Base-by-base conservation (phyloP, 2,113 vertebrate species). In the Onychorhynchus coronatus region DNA sequence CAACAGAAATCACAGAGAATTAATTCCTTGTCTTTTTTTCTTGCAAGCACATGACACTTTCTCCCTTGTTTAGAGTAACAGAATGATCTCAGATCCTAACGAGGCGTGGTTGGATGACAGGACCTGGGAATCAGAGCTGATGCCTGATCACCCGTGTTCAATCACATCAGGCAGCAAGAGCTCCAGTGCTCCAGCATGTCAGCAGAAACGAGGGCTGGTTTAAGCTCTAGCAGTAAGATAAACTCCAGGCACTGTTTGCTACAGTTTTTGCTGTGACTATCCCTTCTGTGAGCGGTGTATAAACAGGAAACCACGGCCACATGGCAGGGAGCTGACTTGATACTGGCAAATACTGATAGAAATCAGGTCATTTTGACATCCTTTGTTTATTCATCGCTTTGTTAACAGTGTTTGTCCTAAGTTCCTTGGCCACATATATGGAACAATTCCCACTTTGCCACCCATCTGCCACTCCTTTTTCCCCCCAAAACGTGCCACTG, bases 341-440 rank as follows among this genome's bases (percentile, higher is more conserved):
- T 33, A 8, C 56, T 42, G 39, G 59, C 8, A 9, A 55, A 37
- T 5, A 9, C 37, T 76, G 63, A 37, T 8, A 65, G 75, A 85
- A 91, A 89, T 81, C 92, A 78, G 95, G 30, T 70, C 85, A 59
- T 46, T 59, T 78, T 76, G 75, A 42, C 92, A 81, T 95, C 91
- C 91, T 88, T 72, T 88, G 88, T 78, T 96, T 88, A 80, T 31
- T 27, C 85, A 8, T 39, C 49, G 75, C 78, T 83, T 88, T 67
- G 72, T 83, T 91, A 84, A 31, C 46, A 1, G 56, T 81, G 72
- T 76, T 96, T 82, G 42, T 68, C 85, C 73, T 52, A n/a, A 62
- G 13, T 5, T 14, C 68, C 89, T 83, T 35, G 58, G 74, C 39
- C 70, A 37, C 14, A 3, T 31, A 49, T 75, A 11, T 7, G 65